Evolutionary conservation across 2,797 vertebrate genomes (phyloP).

Genomic region (Scolopax bukidnonensis): DNA sequence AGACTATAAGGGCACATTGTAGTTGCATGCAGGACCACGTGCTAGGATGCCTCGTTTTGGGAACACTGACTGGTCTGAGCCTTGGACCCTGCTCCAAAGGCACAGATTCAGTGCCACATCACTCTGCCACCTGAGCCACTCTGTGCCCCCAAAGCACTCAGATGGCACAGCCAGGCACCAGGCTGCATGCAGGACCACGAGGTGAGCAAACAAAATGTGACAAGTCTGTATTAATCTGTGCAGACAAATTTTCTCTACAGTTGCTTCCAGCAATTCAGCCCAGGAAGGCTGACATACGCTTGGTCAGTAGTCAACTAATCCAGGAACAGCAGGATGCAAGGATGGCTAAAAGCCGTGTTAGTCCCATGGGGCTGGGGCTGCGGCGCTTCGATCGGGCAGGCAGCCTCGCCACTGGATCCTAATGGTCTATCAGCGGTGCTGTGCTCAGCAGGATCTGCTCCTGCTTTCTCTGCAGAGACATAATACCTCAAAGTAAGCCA

Average conservation of each 20-base stretch:
- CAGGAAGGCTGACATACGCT: background rate
- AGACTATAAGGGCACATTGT: background rate
- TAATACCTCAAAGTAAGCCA: background rate
- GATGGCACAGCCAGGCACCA: background rate
- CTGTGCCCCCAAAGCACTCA: background rate
- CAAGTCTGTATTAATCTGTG: background rate
- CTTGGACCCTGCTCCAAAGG: background rate
- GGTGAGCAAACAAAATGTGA: background rate
- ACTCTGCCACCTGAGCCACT: background rate
- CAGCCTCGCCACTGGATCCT: background rate
- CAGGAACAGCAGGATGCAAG: background rate
- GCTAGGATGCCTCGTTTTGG: background rate
- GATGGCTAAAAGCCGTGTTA: background rate
- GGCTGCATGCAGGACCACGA: background rate
- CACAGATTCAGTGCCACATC: rapidly evolving
- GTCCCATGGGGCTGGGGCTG: rapidly evolving
- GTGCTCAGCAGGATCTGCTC: background rate
- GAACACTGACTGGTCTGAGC: background rate
- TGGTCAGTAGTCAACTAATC: background rate
- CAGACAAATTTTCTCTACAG: background rate
- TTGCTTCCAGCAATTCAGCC: background rate
- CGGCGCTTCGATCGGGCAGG: rapidly evolving
- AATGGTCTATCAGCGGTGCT: background rate
- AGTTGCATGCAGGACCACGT: rapidly evolving
- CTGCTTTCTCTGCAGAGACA: background rate